Percentiles rank a stretch among this genome's conserved stretches.
These are phyloP conservation scores for Cygnus atratus DNA, from an alignment of 2,113 vertebrate species.

Conservation along the genomic window DNA sequence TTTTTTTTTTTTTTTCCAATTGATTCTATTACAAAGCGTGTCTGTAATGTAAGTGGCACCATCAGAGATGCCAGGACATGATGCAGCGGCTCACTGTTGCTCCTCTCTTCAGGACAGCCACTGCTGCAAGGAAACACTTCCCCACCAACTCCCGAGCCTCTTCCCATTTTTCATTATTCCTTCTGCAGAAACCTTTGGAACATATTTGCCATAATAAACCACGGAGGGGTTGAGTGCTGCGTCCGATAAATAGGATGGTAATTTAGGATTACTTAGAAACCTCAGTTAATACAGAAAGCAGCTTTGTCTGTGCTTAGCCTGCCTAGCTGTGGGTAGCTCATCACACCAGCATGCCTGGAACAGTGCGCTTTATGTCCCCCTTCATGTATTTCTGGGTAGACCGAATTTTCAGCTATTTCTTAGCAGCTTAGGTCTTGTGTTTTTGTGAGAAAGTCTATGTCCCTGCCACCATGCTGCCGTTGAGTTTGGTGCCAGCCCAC, in stretches of 20 bases:
- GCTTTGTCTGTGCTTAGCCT: conserved; percentile 5
- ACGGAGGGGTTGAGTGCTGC: background rate
- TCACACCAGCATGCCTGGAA: background rate
- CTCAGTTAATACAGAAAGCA: background rate
- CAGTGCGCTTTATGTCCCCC: background rate
- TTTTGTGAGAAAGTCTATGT: background rate
- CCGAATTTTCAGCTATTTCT: background rate
- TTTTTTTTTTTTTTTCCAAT: background rate
- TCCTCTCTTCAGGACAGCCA: background rate
- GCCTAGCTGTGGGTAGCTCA: background rate
- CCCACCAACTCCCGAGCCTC: background rate
- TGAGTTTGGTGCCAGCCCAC: background rate
- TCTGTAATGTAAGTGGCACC: background rate
- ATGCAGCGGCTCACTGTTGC: background rate
- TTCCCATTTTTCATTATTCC: background rate
- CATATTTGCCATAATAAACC: background rate
- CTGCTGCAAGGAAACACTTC: background rate
- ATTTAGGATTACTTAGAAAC: background rate
- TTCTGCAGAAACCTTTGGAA: conserved; percentile 1
- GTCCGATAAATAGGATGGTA: background rate
- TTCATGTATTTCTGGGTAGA: background rate
- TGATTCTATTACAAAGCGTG: background rate
- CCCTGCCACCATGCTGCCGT: background rate
- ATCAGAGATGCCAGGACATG: background rate
- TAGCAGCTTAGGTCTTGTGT: background rate